Conservation (phyloP, 2,888 invertebrate genomes). For the Cyclophora albipunctata region DNA sequence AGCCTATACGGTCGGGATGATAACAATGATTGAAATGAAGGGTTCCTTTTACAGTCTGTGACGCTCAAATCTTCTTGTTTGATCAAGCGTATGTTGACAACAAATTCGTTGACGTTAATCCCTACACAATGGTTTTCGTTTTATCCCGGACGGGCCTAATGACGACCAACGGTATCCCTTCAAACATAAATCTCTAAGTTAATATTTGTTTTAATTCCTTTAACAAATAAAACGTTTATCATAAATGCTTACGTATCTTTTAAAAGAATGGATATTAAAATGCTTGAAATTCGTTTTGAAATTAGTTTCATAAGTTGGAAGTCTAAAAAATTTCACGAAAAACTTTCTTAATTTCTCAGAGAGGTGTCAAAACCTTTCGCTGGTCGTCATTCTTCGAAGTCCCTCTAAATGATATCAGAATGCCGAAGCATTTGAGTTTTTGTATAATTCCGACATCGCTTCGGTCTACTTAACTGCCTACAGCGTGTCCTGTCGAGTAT, state of each 20-base stretch:
- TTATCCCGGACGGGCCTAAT: constrained; percentile 47
- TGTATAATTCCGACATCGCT: constrained; percentile 17
- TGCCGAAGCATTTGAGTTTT: constrained; percentile 37
- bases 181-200: constrained; percentile 47
- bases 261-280: too few relatives aligned
- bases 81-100: constrained; percentile 72
- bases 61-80: constrained; percentile 66
- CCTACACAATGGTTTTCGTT: constrained; percentile 65
- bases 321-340: constrained; percentile 36
- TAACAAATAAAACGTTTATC: constrained; percentile 29
- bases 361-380: constrained; percentile 49
- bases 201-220: constrained; percentile 57
- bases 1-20: constrained; percentile 42
- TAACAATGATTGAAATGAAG: constrained; percentile 50
- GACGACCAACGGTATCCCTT: constrained; percentile 51
- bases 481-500: constrained; percentile 23
- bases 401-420: constrained; percentile 39
- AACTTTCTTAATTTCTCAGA: constrained; percentile 34
- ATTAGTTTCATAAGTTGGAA: constrained; percentile 2
- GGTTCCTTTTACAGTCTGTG: constrained; percentile 44
- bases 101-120: constrained; percentile 73
- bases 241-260: not conserved
- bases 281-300: not conserved
- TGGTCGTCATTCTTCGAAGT: constrained; percentile 36
- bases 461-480: constrained; percentile 8